Evolutionary conservation across 2,888 invertebrate genomes (phyloP).

Genomic region (Scrobipalpa atriplicella): DNA sequence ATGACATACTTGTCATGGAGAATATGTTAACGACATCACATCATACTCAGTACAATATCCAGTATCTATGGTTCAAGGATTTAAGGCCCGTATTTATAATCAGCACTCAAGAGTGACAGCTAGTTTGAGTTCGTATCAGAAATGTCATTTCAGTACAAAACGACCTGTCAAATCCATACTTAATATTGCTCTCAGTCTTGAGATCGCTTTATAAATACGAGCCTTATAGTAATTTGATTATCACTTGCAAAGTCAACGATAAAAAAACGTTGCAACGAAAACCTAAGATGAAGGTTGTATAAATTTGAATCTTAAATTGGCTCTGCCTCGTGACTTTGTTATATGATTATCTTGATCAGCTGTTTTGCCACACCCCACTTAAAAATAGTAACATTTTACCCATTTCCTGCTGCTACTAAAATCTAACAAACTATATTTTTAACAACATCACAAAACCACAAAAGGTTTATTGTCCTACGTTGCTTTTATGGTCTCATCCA

Average conservation of each 20-base stretch:
- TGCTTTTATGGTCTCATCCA: background rate
- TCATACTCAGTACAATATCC: slow-evolving; percentile 3
- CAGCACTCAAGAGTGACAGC: too few relatives aligned
- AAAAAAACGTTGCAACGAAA: background rate
- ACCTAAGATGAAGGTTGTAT: too few relatives aligned
- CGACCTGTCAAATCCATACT: too few relatives aligned
- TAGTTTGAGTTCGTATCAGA: too few relatives aligned
- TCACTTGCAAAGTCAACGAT: background rate
- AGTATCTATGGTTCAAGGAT: slow-evolving; percentile 45
- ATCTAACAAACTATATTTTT: background rate
- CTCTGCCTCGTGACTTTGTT: too few relatives aligned
- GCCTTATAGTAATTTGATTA: background rate
- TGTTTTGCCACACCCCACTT: too few relatives aligned
- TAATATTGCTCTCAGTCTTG: too few relatives aligned
- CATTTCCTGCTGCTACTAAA: background rate
- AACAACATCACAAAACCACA: slow-evolving; percentile 1
- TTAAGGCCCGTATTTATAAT: too few relatives aligned
- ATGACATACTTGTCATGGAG: slow-evolving; percentile 47
- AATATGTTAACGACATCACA: slow-evolving; percentile 17
- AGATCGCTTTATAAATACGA: too few relatives aligned
- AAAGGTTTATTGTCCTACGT: slow-evolving; percentile 6
- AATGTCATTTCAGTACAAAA: too few relatives aligned
- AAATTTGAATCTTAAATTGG: too few relatives aligned
- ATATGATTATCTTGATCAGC: too few relatives aligned
- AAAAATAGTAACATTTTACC: background rate